phyloP scores from a whole-genome alignment of 2,797 vertebrate genomes.

The Platalea minor region DNA sequence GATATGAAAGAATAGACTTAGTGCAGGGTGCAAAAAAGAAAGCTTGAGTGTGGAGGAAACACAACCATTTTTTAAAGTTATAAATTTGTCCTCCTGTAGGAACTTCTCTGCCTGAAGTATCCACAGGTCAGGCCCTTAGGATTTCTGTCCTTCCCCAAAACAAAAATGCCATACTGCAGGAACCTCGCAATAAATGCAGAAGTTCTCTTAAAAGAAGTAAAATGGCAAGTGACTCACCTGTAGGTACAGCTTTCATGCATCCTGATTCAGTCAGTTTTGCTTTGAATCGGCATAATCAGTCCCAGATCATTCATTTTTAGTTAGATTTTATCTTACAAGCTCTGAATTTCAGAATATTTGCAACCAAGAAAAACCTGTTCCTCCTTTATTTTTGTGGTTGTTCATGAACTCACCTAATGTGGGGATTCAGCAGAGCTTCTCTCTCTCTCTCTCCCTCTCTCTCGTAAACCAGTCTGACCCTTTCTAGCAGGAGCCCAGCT shows the following conservation, averaged over 20 bases:
- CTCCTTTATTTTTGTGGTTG: not conserved
- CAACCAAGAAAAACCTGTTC: not conserved
- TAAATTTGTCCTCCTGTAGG: not conserved
- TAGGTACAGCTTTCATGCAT: not conserved
- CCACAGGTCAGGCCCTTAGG: not conserved
- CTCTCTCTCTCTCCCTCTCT: not conserved
- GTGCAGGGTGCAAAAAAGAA: accelerated
- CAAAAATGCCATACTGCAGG: not conserved
- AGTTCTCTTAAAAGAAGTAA: not conserved
- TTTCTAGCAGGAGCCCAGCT: not conserved
- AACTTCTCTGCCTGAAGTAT: not conserved
- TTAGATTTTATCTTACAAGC: not conserved
- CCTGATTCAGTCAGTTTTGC: not conserved
- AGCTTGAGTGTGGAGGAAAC: not conserved
- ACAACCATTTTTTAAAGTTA: not conserved
- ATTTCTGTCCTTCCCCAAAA: not conserved
- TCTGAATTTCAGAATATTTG: not conserved
- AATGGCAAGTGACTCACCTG: not conserved
- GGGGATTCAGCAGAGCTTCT: not conserved
- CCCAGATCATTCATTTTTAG: not conserved
- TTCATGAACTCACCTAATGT: not conserved
- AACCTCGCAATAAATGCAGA: not conserved
- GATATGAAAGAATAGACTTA: not conserved
- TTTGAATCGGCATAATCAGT: not conserved
- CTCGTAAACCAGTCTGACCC: not conserved